These are phyloP conservation scores for Porites cylindrica DNA, from an alignment of 92 coral and sea anemone species.

Conservation along the genomic window DNA sequence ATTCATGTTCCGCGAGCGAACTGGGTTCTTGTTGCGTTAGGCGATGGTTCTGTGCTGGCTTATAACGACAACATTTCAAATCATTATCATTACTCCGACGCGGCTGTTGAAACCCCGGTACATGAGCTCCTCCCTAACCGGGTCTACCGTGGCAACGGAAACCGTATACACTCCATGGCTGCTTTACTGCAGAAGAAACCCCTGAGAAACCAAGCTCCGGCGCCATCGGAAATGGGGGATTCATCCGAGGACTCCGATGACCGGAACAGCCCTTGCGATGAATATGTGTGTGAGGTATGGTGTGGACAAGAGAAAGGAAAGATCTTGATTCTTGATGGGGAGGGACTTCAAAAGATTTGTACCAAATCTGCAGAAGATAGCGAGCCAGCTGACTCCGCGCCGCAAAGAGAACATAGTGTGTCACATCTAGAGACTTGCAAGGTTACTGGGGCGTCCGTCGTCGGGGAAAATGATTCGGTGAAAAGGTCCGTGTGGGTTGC, in stretches of 20 bases:
- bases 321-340: slow-evolving; percentile 92
- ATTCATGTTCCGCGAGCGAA: slow-evolving; percentile 94
- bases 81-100: slow-evolving; percentile 79
- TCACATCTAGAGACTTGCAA: slow-evolving; percentile 92
- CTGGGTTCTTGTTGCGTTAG: slow-evolving; percentile 94
- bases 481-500: slow-evolving; percentile 96
- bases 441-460: slow-evolving; percentile 72
- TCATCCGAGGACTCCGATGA: slow-evolving; percentile 54
- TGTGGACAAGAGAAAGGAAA: slow-evolving; percentile 94
- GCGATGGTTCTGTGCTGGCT: slow-evolving; percentile 91
- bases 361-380: slow-evolving; percentile 91
- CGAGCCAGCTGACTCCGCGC: slow-evolving; percentile 73
- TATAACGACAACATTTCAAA: slow-evolving; percentile 94
- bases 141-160: slow-evolving; percentile 88
- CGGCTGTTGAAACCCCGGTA: slow-evolving; percentile 66
- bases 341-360: slow-evolving; percentile 77
- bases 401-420: slow-evolving; percentile 87
- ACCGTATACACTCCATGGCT: slow-evolving; percentile 90
- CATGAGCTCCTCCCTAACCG: slow-evolving; percentile 91
- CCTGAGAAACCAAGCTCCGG: slow-evolving; percentile 35
- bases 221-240: neutral
- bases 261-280: slow-evolving; percentile 47
- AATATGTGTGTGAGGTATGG: slow-evolving; percentile 86
- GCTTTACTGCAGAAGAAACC: slow-evolving; percentile 81
- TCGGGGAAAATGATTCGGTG: slow-evolving; percentile 56